phyloP scores from a whole-genome alignment of 1,140 invertebrate species.

The Elymnias hypermnestra region DNA sequence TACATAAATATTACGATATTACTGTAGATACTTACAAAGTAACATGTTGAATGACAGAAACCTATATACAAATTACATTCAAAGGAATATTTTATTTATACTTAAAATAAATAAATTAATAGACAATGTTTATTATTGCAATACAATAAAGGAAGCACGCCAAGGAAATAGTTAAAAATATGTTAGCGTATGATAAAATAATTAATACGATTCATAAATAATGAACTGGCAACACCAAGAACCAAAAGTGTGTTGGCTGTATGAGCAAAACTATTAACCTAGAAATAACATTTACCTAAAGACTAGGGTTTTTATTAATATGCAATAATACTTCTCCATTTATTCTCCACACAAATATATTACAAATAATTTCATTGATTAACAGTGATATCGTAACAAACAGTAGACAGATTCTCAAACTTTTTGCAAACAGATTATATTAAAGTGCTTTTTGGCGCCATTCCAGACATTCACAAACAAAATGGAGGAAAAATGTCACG shows the following conservation, averaged over 20 bases:
- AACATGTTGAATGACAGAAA: background rate
- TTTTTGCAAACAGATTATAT: background rate
- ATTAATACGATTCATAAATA: constrained; percentile 13
- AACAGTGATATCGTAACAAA: constrained; percentile 19
- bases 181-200: constrained; percentile 27
- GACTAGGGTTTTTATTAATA: constrained; percentile 61
- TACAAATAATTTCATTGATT: constrained; percentile 36
- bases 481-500: too few relatives aligned
- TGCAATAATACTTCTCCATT: constrained; percentile 44
- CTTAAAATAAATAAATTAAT: constrained; percentile 13
- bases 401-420: constrained; percentile 1
- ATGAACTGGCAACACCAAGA: constrained; percentile 28
- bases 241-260: constrained; percentile 29
- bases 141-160: constrained; percentile 32
- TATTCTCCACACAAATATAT: constrained; percentile 27
- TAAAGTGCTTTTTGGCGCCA: too few relatives aligned
- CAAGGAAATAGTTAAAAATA: constrained; percentile 18
- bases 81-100: constrained; percentile 11
- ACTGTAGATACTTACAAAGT: too few relatives aligned
- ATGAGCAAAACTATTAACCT: constrained; percentile 52
- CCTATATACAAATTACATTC: constrained; percentile 9
- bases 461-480: too few relatives aligned
- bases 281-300: constrained; percentile 52
- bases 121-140: too few relatives aligned
- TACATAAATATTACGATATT: too few relatives aligned